phyloP scores from a whole-genome alignment of 1,140 invertebrate genomes.

The Drosophila baimaii region DNA sequence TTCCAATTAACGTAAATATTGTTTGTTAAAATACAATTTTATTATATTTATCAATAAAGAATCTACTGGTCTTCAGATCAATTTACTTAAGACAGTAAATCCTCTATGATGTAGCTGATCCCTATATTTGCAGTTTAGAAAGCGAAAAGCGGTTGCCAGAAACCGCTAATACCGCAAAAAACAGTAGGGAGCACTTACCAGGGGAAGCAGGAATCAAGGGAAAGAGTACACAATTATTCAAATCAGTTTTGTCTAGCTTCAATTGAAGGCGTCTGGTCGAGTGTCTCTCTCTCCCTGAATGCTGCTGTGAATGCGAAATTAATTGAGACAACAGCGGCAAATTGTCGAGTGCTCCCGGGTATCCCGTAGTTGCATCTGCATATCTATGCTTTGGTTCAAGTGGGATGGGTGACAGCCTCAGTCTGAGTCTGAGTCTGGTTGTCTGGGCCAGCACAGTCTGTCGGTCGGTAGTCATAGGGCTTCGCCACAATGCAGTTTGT shows the following conservation, averaged over 20 bases:
- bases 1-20: neutral
- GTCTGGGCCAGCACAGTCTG: conserved; percentile 10
- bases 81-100: neutral
- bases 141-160: conserved; percentile 2
- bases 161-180: conserved; percentile 50
- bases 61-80: neutral
- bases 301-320: conserved; percentile 51
- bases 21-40: neutral
- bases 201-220: neutral
- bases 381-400: neutral
- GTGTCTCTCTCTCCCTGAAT: neutral
- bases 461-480: conserved; percentile 38
- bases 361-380: neutral
- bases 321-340: conserved; percentile 47
- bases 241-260: conserved; percentile 55
- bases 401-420: neutral
- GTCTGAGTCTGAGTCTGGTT: conserved; percentile 21
- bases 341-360: conserved; percentile 9
- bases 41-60: too few relatives aligned
- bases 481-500: conserved; percentile 18
- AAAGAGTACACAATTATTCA: conserved; percentile 63
- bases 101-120: neutral
- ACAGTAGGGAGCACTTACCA: neutral
- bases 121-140: neutral
- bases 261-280: conserved; percentile 54